Evolutionary conservation across 2,888 invertebrate genomes (phyloP), one percentile per base, ranked within the genome.

Genomic region (Pristionchus mayeri): DNA sequence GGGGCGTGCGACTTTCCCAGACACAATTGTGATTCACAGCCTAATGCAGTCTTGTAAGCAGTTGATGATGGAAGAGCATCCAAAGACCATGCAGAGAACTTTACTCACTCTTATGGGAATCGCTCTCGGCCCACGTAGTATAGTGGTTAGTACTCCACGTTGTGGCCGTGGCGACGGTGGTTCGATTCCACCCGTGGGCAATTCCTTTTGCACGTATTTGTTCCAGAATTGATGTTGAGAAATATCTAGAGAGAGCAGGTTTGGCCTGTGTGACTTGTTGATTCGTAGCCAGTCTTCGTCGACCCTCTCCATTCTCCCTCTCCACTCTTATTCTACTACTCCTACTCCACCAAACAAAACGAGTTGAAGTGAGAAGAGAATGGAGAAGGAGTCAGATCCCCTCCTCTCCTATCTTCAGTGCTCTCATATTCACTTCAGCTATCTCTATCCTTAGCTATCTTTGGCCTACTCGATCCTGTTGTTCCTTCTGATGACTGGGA

Each of bases 71-170:
- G 63, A 63, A 63, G 63, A 63, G 63, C 63, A 21, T 30, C 63
- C 63, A 63, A 27, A 63, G 63, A 63, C 63, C 63, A 63, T 34
- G 63, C 63, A 34, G 63, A 44, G 63, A 40, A 71, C 71, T 71
- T 71, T n/a, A 71, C 40, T 44, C 40, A 37, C 24, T 21, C 71
- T 71, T 16, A 34, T n/a, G 13, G 40, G n/a, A 11, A 0, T n/a
- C 24, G 57, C 57, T 80, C 24, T 80, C 81, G 81, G 81, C 81
- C 81, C 81, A 82, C 63, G 81, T 89, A 89, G 89, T 89, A 89
- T 89, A 89, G 89, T 89, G 89, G 89, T 89, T 89, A 89, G 89
- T 89, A 89, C 89, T 89, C 89, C 87, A 88, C 89, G 89, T 89
- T 89, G 89, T 89, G 89, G 89, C 89, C 89, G 89, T 88, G 87